These are phyloP conservation scores for Tetheella fluctuosa DNA, from an alignment of 2,888 invertebrate genomes.

Conservation along the genomic window DNA sequence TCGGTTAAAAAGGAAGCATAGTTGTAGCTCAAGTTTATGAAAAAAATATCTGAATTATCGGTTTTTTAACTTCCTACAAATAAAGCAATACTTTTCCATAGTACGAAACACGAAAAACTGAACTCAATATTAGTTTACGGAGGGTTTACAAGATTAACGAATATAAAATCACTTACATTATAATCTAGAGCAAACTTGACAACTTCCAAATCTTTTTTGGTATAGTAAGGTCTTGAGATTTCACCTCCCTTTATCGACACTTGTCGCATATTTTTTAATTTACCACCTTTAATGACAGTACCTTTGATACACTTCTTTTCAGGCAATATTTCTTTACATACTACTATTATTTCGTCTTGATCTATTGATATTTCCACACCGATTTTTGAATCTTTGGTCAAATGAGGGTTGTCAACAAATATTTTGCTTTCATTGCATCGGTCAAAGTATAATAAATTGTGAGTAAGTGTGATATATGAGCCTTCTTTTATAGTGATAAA, in stretches of 20 bases:
- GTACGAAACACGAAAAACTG: too few species aligned
- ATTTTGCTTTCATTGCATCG: conserved; percentile 47
- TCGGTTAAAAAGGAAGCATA: too few species aligned
- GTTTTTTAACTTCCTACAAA: too few species aligned
- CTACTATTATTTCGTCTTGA: conserved; percentile 44
- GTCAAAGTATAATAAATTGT: conserved; percentile 35
- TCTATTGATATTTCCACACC: conserved; percentile 47
- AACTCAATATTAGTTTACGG: too few species aligned
- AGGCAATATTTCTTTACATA: conserved; percentile 34
- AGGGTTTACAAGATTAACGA: too few species aligned
- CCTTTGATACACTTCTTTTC: conserved; percentile 39
- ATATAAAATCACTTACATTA: conserved; percentile 48
- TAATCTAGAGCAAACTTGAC: conserved; percentile 50
- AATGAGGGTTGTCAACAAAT: conserved; percentile 49
- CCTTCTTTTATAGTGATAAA: conserved; percentile 32
- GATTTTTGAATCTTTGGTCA: conserved; percentile 40
- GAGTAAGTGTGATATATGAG: conserved; percentile 38
- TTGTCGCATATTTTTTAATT: conserved; percentile 33
- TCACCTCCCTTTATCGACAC: conserved; percentile 41
- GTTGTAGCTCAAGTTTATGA: too few species aligned
- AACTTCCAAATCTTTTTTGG: conserved; percentile 45
- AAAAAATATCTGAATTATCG: too few species aligned
- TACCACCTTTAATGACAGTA: conserved; percentile 45
- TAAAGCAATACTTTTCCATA: too few species aligned
- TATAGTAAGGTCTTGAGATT: conserved; percentile 36